Evolutionary conservation across 64 coral and sea anemone genomes (phyloP).

Genomic region (Pachyseris speciosa): DNA sequence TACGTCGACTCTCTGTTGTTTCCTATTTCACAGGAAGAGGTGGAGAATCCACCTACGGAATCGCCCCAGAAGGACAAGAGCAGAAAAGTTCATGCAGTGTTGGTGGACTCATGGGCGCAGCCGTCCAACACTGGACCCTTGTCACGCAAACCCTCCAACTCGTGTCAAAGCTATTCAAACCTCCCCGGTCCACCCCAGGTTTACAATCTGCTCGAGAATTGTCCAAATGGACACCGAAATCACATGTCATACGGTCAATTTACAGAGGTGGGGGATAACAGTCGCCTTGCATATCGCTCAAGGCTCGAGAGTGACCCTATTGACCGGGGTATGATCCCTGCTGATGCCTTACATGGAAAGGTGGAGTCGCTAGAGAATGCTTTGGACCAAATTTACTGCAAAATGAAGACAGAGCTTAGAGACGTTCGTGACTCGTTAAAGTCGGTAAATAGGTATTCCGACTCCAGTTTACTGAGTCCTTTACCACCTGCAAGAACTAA

Average conservation of each 20-base stretch:
- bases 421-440: conserved; percentile 86
- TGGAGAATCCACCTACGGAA: neutral
- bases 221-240: neutral
- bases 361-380: conserved; percentile 74
- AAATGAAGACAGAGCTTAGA: conserved; percentile 81
- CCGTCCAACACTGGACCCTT: neutral
- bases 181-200: neutral
- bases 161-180: neutral
- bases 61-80: neutral
- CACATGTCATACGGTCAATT: neutral
- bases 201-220: neutral
- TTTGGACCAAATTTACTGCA: conserved; percentile 86
- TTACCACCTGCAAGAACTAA: neutral
- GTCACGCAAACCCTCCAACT: neutral
- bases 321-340: conserved; percentile 70
- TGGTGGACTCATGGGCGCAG: conserved; percentile 42
- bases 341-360: conserved; percentile 60
- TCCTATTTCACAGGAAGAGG: conserved; percentile 5
- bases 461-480: neutral
- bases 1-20: neutral
- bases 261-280: neutral
- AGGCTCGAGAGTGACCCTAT: conserved; percentile 69
- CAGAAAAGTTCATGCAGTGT: conserved; percentile 28
- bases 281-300: neutral
- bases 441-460: conserved; percentile 10